Conservation (phyloP, 2,888 invertebrate genomes). For the Chalcis sispes region DNA sequence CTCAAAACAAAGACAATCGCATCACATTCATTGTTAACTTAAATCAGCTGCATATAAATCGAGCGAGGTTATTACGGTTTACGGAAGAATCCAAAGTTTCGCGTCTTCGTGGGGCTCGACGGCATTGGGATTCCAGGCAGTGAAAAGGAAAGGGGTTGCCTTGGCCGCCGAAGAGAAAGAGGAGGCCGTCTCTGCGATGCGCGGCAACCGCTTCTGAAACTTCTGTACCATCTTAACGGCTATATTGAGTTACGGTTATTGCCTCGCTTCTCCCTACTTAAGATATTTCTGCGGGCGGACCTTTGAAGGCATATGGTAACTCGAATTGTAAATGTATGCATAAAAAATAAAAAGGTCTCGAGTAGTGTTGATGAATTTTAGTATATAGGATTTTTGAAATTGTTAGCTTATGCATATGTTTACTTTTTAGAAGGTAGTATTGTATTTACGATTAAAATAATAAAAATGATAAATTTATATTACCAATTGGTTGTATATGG, state of each 20-base stretch:
- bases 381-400: no score
- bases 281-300: slow-evolving; percentile 63
- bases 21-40: no score
- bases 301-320: slow-evolving; percentile 17
- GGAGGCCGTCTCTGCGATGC: slow-evolving; percentile 39
- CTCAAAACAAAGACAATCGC: no score
- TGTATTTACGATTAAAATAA: no score
- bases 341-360: no score
- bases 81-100: slow-evolving; percentile 25
- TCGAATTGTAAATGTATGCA: not conserved
- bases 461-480: no score
- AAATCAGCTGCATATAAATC: not conserved
- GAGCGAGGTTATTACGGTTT: slow-evolving; percentile 17
- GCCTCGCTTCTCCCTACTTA: slow-evolving; percentile 65
- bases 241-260: slow-evolving; percentile 72
- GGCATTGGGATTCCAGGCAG: slow-evolving; percentile 44
- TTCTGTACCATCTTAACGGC: slow-evolving; percentile 69
- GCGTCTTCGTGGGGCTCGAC: slow-evolving; percentile 31
- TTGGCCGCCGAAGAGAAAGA: slow-evolving; percentile 35
- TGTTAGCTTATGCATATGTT: no score
- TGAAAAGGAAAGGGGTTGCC: slow-evolving; percentile 59
- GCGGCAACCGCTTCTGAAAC: slow-evolving; percentile 35
- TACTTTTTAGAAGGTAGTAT: no score
- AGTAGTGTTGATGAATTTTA: no score
- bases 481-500: no score